These are phyloP conservation scores for Drosophila barbarae DNA, from an alignment of 2,888 invertebrate species.

Conservation along the genomic window DNA sequence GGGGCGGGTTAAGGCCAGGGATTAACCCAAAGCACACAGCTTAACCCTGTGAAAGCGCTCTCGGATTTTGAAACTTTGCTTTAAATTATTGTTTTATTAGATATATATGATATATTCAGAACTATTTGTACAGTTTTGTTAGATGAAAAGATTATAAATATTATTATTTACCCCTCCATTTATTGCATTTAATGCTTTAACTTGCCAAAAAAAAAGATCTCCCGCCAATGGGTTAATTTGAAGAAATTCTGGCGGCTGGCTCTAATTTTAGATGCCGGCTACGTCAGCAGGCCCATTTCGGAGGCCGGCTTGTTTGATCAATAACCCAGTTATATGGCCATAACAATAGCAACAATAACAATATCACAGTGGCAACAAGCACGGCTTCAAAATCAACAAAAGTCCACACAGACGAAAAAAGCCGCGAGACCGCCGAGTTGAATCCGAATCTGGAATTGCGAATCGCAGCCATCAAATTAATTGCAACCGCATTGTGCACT, in stretches of 20 bases:
- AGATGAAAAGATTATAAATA: neutral
- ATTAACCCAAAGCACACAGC: neutral
- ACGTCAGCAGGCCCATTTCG: conserved; percentile 49
- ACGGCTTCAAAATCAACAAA: conserved; percentile 27
- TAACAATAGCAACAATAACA: conserved; percentile 5
- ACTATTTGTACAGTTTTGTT: neutral
- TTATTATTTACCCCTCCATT: neutral
- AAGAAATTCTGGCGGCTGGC: neutral
- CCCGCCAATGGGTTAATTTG: conserved; percentile 1
- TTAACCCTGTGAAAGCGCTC: neutral
- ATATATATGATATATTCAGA: too few species aligned
- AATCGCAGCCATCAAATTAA: conserved; percentile 33
- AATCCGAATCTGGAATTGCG: neutral
- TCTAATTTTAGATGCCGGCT: conserved; percentile 53
- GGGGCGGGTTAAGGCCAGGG: conserved; percentile 1
- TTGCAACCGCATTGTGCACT: conserved; percentile 34
- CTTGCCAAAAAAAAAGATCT: neutral
- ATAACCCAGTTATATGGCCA: conserved; percentile 47
- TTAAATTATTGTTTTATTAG: too few species aligned
- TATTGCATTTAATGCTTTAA: neutral
- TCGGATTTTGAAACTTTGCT: neutral
- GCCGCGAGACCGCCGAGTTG: conserved; percentile 16
- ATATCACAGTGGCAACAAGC: conserved; percentile 4
- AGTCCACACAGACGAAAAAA: conserved; percentile 23
- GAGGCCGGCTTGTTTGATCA: conserved; percentile 52